These are phyloP conservation scores for Shinisaurus crocodilurus DNA, from an alignment of 2,113 vertebrate species.

Conservation along the genomic window DNA sequence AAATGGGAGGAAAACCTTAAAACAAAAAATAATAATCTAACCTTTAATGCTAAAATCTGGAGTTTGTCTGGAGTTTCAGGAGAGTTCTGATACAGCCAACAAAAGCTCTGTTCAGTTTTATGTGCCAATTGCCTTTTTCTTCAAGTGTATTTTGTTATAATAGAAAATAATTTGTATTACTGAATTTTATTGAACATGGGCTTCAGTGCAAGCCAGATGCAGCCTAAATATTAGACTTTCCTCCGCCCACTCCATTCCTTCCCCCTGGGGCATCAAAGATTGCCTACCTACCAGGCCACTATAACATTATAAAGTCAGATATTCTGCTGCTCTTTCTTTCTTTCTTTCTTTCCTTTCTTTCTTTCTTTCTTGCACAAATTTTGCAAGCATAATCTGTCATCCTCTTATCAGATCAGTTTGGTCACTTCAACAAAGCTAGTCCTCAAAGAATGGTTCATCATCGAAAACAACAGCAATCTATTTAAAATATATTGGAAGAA, in stretches of 20 bases:
- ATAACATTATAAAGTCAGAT: slow-evolving; percentile 12
- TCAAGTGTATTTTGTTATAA: slow-evolving; percentile 6
- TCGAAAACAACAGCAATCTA: slow-evolving; percentile 52
- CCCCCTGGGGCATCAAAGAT: background rate
- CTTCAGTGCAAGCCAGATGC: background rate
- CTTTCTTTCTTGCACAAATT: slow-evolving; percentile 47
- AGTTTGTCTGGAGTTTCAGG: slow-evolving; percentile 1
- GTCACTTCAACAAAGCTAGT: slow-evolving; percentile 53
- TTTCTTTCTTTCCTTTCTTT: background rate
- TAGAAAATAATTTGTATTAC: slow-evolving; percentile 13
- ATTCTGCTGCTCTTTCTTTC: slow-evolving; percentile 46
- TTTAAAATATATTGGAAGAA: slow-evolving; percentile 69
- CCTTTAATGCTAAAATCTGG: no score
- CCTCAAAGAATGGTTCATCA: slow-evolving; percentile 56
- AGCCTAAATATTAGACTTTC: background rate
- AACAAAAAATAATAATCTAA: background rate
- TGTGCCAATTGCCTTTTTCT: background rate
- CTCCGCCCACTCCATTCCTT: background rate
- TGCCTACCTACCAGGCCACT: background rate
- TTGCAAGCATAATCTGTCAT: slow-evolving; percentile 61
- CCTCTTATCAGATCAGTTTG: slow-evolving; percentile 48
- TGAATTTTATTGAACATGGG: slow-evolving; percentile 41
- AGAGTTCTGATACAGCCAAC: slow-evolving; percentile 14
- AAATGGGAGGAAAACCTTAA: background rate
- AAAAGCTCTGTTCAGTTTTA: background rate